phyloP scores from a whole-genome alignment of 1,140 invertebrate species.

The Nephotettix cincticeps region DNA sequence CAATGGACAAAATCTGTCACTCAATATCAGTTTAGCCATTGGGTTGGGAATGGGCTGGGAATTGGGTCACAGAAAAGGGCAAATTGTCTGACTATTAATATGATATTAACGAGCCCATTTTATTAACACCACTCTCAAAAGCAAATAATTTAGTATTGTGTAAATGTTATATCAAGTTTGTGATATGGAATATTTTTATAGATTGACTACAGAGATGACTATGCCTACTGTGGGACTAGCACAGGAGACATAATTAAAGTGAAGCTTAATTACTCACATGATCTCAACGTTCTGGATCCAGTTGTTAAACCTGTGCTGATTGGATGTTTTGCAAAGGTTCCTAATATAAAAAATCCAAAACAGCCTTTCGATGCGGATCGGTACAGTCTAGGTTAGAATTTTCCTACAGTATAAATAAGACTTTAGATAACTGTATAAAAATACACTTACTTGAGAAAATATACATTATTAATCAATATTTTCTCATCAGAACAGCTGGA shows the following conservation, averaged over 20 bases:
- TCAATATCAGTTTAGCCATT: too few relatives aligned
- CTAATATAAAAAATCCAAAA: conserved; percentile 34
- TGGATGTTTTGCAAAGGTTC: conserved; percentile 66
- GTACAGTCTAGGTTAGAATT: conserved; percentile 49
- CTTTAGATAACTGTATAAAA: too few relatives aligned
- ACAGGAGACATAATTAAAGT: conserved; percentile 67
- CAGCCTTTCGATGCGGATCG: conserved; percentile 44
- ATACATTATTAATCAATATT: too few relatives aligned
- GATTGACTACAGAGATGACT: conserved; percentile 63
- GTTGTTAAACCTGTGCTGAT: conserved; percentile 59
- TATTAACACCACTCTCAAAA: too few relatives aligned
- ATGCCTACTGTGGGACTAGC: conserved; percentile 80
- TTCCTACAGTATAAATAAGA: too few relatives aligned
- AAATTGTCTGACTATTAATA: too few relatives aligned
- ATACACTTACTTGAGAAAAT: too few relatives aligned
- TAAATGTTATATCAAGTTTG: conserved; percentile 1
- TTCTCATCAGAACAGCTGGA: too few relatives aligned
- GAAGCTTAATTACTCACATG: conserved; percentile 62
- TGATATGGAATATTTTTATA: conserved; percentile 34
- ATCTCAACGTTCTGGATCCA: conserved; percentile 53
- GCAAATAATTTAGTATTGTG: not conserved
- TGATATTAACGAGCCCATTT: too few relatives aligned
- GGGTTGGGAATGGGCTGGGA: too few relatives aligned
- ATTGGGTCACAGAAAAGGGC: too few relatives aligned
- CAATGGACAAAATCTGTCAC: too few relatives aligned